Conservation (phyloP, 1,140 invertebrate species). For the Dryas iulia region DNA sequence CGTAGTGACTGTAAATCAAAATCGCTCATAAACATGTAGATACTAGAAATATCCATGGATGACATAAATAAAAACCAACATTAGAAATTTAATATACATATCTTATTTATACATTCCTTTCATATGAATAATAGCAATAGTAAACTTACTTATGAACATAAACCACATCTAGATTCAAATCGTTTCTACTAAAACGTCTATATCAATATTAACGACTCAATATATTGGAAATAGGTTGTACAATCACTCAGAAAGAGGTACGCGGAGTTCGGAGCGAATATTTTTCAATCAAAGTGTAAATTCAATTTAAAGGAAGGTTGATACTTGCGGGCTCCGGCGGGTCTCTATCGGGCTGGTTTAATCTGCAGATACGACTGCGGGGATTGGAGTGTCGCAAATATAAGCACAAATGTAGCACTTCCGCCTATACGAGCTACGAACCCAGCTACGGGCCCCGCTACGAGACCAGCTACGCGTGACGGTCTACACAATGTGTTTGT, state of each 20-base stretch:
- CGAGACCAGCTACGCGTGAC: too few relatives aligned
- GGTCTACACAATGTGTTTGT: background rate
- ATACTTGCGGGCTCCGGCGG: background rate
- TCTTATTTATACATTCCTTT: too few relatives aligned
- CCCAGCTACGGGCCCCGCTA: too few relatives aligned
- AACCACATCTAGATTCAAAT: background rate
- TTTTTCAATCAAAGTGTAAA: slow-evolving; percentile 7
- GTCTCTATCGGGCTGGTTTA: background rate
- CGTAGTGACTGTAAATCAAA: too few relatives aligned
- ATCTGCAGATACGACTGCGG: slow-evolving; percentile 6
- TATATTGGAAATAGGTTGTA: background rate
- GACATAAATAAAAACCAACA: too few relatives aligned
- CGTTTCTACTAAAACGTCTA: background rate
- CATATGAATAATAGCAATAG: background rate
- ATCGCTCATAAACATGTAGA: too few relatives aligned
- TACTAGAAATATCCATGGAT: too few relatives aligned
- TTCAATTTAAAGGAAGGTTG: slow-evolving; percentile 6
- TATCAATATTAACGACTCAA: background rate
- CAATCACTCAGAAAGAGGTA: background rate
- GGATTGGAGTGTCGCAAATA: background rate
- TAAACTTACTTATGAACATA: background rate
- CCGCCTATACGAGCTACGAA: too few relatives aligned
- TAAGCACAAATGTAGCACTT: background rate
- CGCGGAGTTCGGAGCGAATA: background rate
- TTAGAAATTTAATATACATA: too few relatives aligned